Base-by-base conservation (phyloP, 92 coral and sea anemone genomes). In the Pocillopora meandrina region DNA sequence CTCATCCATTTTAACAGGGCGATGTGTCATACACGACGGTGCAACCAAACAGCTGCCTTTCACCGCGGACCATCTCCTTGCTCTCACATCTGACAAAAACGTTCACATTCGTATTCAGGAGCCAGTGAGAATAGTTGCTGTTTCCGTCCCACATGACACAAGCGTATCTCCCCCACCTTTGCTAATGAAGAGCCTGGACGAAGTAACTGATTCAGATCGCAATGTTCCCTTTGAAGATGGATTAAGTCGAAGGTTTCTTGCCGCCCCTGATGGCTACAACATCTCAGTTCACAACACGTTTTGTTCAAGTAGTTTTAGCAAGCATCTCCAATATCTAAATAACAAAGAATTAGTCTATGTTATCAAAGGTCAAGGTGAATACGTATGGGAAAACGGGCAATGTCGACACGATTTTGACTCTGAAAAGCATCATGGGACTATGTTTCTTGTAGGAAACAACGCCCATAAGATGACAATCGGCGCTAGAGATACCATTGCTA, bases 321-420 rank as follows among this genome's bases (percentile, higher is more conserved):
- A 35, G 10, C 18, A 20, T 12, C 75, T 85, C 12, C 76, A 85
- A 26, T 85, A 85, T 68, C 68, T 49, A 19, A 16, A 82, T 65
- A 60, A 87, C 47, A 42, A 74, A n/a, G 90, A 87, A 65, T 61
- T 49, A 21, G 68, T 69, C 26, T 87, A 81, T 62, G 49, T 62
- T 68, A 63, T 81, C 79, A 52, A 87, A 56, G 90, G 90, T 23
- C 62, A 74, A 20, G 90, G 90, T n/a, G 71, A 87, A 70, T 87
- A 87, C 56, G 17, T 20, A 2, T 87, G 86, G 90, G 26, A 87
- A 34, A 47, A 57, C 6, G 80, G 90, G 33, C 10, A 65, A 64
- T 47, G 47, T 26, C n/a, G 20, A 21, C 89, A 86, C 34, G 89
- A 78, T 34, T 74, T 80, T 56, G 80, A 80, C 66, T 15, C 79